These are phyloP conservation scores for Catocala fraxini DNA, from an alignment of 2,888 invertebrate species.

Conservation along the genomic window DNA sequence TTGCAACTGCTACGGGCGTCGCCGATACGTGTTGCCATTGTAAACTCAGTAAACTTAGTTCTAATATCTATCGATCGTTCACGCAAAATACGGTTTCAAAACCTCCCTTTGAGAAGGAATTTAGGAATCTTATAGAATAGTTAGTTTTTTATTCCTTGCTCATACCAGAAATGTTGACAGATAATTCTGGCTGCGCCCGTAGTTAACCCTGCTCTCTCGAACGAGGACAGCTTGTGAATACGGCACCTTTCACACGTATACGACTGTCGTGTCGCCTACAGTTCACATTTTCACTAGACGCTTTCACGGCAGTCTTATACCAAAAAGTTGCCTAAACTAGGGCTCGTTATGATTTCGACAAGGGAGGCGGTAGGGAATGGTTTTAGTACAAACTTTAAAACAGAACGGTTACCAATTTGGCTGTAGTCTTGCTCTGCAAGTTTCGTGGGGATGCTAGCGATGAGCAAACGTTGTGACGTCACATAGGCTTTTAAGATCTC, in stretches of 20 bases:
- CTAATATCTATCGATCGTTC: too few species aligned
- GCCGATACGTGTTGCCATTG: slow-evolving; percentile 1
- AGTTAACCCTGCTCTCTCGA: slow-evolving; percentile 18
- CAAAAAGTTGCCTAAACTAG: neutral
- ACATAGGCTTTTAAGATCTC: neutral
- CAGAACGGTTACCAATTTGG: slow-evolving; percentile 66
- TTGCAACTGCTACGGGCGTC: slow-evolving; percentile 19
- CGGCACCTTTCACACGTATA: neutral
- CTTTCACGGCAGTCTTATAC: neutral
- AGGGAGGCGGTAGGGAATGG: slow-evolving; percentile 73
- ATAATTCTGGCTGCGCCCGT: neutral
- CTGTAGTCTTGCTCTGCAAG: slow-evolving; percentile 65
- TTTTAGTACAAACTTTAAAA: slow-evolving; percentile 67
- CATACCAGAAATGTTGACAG: too few species aligned
- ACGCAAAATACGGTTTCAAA: too few species aligned
- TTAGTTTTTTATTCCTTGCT: too few species aligned
- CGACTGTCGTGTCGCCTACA: neutral
- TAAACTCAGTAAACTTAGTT: too few species aligned
- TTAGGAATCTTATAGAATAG: too few species aligned
- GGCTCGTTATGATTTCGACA: slow-evolving; percentile 49
- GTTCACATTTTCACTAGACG: neutral
- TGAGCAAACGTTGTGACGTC: slow-evolving; percentile 10
- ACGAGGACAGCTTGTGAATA: slow-evolving; percentile 30
- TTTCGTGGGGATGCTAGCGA: slow-evolving; percentile 35
- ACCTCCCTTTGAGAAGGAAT: too few species aligned